phyloP scores from a whole-genome alignment of 2,888 invertebrate genomes.

The Pseudanteris insignis region DNA sequence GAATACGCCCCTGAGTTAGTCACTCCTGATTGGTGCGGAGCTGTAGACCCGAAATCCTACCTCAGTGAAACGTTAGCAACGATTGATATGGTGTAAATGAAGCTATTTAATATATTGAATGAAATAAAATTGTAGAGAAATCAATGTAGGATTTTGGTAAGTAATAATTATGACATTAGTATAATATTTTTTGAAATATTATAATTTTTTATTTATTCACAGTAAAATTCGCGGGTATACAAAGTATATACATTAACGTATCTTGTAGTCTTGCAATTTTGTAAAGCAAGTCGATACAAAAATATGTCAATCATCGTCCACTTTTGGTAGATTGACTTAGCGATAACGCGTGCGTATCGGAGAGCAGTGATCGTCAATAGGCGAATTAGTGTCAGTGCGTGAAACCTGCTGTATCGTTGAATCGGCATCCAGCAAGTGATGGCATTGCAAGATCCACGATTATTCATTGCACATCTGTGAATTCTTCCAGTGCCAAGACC shows the following conservation, averaged over 20 bases:
- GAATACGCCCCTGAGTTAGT: not conserved
- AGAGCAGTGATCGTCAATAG: conserved; percentile 24
- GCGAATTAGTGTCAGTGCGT: conserved; percentile 35
- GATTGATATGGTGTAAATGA: too few species aligned
- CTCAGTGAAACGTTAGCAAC: too few species aligned
- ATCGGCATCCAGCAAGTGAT: conserved; percentile 65
- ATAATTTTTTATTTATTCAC: too few species aligned
- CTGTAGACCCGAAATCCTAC: not conserved
- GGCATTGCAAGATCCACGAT: conserved; percentile 68
- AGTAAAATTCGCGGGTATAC: too few species aligned
- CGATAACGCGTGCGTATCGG: conserved; percentile 17
- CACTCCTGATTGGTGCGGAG: not conserved
- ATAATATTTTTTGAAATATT: too few species aligned
- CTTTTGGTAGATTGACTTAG: conserved; percentile 14
- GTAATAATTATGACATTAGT: too few species aligned
- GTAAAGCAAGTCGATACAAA: conserved; percentile 10
- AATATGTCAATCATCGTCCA: conserved; percentile 24
- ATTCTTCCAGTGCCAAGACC: conserved; percentile 68
- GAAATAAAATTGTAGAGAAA: too few species aligned
- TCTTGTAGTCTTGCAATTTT: conserved; percentile 9
- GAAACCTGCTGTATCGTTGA: conserved; percentile 47
- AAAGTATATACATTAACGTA: conserved; percentile 22
- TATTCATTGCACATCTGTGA: conserved; percentile 66
- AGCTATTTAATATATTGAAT: too few species aligned
- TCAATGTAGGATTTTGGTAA: too few species aligned